Base-by-base conservation (phyloP, 2,888 invertebrate genomes). In the Apocheima hispidaria region DNA sequence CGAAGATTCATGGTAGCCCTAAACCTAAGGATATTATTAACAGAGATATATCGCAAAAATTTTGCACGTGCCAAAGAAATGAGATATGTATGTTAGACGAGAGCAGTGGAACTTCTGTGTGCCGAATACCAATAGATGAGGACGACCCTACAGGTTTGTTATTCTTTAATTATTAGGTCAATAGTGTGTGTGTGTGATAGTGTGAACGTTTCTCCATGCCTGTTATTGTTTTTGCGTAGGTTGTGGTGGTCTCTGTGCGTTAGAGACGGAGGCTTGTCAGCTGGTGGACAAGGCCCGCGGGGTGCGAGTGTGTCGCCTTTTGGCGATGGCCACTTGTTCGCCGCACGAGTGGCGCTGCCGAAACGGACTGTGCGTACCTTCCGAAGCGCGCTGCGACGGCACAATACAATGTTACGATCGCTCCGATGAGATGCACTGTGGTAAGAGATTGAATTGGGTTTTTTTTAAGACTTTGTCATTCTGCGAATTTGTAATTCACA, bases 361-460 rank as follows among this genome's bases (percentile, higher is more conserved):
- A n/a, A 95, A 96, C 75, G 94, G 94, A 16, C 92, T 95, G 60
- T 96, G 96, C 77, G 95, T 96, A 48, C 92, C 94, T 1, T 83
- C 88, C 35, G 89, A 87, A 26, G 94, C 95, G 60, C 93, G 94
- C 30, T 96, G 96, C 83, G 95, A 96, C 78, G 96, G 96, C 12
- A 90, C 94, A 56, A 93, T 96, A 74, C 95, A 96, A 79, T 96
- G 96, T 83, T 95, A 95, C 71, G 96, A 96, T 80, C 94, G 94
- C 79, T 95, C 95, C 16, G 96, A 96, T 83, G 96, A 96, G 89
- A 92, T 93, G 76, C 92, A 95, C 78, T 96, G 96, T 80, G 94
- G 96, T 96, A 89, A 92, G 91, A 43, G 9, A 14, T 41, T 23
- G 6, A 36, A 41, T 41, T 21, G 4, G n/a, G 4, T n/a, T n/a